phyloP scores from a whole-genome alignment of 2,797 vertebrate genomes.

The Lithobates pipiens region DNA sequence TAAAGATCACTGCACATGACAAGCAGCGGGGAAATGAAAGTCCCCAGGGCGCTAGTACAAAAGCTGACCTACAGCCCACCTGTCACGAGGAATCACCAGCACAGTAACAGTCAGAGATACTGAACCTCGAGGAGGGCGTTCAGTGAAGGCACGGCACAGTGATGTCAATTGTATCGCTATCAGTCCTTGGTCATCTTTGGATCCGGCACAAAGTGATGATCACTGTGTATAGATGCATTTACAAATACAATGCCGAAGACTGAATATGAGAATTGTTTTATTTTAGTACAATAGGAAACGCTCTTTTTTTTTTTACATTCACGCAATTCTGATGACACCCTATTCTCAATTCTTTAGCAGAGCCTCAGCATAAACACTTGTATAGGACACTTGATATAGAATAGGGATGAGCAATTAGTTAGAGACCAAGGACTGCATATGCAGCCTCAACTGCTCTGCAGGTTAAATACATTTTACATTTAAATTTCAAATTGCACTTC shows the following conservation, averaged over 20 bases:
- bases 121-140: not conserved
- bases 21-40: not conserved
- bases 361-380: too few species aligned
- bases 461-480: too few species aligned
- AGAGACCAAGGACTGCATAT: too few species aligned
- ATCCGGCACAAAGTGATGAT: not conserved
- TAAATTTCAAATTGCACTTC: too few species aligned
- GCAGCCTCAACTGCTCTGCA: not conserved
- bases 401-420: too few species aligned
- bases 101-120: not conserved
- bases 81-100: not conserved
- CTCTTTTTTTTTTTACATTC: too few species aligned
- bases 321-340: not conserved
- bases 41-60: not conserved
- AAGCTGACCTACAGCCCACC: not conserved
- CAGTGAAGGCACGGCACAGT: too few species aligned
- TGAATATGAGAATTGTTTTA: too few species aligned
- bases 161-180: not conserved
- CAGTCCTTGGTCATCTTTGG: not conserved
- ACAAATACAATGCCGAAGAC: not conserved
- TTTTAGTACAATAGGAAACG: too few species aligned
- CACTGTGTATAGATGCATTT: not conserved
- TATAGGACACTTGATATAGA: too few species aligned
- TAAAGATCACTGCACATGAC: not conserved
- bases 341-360: too few species aligned